Percentiles rank a stretch among this genome's conserved stretches.
Conservation (phyloP, 2,113 vertebrate species). For the Copsychus sechellarum region DNA sequence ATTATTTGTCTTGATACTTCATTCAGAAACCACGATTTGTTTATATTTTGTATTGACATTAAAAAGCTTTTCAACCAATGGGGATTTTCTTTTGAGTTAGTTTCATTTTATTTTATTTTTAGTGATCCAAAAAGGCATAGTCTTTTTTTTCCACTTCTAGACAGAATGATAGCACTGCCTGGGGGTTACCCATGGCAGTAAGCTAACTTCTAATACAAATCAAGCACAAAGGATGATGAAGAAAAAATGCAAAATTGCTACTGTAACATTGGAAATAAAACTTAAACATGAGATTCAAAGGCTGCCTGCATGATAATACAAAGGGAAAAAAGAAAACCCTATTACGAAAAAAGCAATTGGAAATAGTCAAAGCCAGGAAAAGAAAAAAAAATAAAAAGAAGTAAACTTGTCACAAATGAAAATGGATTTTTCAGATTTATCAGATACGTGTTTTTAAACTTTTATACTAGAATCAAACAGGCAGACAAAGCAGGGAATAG, state of each 20-base stretch:
- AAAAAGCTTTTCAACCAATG: slow-evolving; percentile 52
- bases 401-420: not conserved
- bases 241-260: slow-evolving; percentile 13
- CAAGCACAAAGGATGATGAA: slow-evolving; percentile 33
- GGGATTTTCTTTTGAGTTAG: slow-evolving; percentile 16
- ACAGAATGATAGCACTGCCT: slow-evolving; percentile 56
- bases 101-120: slow-evolving; percentile 61
- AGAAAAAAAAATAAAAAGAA: too few relatives aligned
- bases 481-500: not conserved
- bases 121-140: slow-evolving; percentile 27
- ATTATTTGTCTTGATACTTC: slow-evolving; percentile 59
- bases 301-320: not conserved
- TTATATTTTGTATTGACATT: slow-evolving; percentile 72
- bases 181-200: slow-evolving; percentile 38
- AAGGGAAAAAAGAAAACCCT: not conserved
- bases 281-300: slow-evolving; percentile 31
- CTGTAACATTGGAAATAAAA: not conserved
- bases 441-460: not conserved
- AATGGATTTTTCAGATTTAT: not conserved
- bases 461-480: not conserved
- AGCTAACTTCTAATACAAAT: slow-evolving; percentile 36
- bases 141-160: slow-evolving; percentile 3
- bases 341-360: not conserved
- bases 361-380: not conserved
- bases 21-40: slow-evolving; percentile 64